These are phyloP conservation scores for Euclidia mi DNA, from an alignment of 2,888 invertebrate genomes.

Conservation along the genomic window DNA sequence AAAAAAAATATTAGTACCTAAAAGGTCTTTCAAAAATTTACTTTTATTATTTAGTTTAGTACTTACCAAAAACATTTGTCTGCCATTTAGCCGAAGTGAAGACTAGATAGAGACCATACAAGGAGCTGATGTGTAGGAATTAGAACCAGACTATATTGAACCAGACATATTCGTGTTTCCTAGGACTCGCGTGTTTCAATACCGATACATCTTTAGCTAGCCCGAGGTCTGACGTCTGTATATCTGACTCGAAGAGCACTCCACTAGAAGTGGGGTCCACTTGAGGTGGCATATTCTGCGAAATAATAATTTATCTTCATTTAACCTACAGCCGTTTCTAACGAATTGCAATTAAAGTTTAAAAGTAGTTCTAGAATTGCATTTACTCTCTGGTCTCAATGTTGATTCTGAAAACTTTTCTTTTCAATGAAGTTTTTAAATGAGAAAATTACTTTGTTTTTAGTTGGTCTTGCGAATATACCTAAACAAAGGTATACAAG, in stretches of 20 bases:
- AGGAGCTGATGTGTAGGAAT: slow-evolving; percentile 91
- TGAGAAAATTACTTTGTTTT: background rate
- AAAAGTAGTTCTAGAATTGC: too few relatives aligned
- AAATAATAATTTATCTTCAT: slow-evolving; percentile 21
- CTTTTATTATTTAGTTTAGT: too few relatives aligned
- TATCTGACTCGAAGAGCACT: slow-evolving; percentile 92
- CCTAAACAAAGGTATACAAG: background rate
- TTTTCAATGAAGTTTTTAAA: too few relatives aligned
- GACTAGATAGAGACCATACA: slow-evolving; percentile 92
- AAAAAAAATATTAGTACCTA: too few relatives aligned
- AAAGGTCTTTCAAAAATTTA: too few relatives aligned
- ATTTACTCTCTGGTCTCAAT: too few relatives aligned
- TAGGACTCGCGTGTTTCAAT: slow-evolving; percentile 86
- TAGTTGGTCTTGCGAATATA: background rate
- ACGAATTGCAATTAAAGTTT: background rate
- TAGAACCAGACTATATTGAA: slow-evolving; percentile 92
- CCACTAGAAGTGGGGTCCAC: slow-evolving; percentile 87
- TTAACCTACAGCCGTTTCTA: background rate
- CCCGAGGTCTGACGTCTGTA: slow-evolving; percentile 91
- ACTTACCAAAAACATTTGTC: slow-evolving; percentile 92
- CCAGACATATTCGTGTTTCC: slow-evolving; percentile 92
- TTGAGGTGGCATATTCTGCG: slow-evolving; percentile 89
- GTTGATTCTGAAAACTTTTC: too few relatives aligned
- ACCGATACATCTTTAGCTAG: slow-evolving; percentile 89
- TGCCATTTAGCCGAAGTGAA: slow-evolving; percentile 92